Percentiles rank a stretch among this genome's conserved stretches.
These are phyloP conservation scores for Helostoma temminkii DNA, from an alignment of 2,797 vertebrate species.

Conservation along the genomic window DNA sequence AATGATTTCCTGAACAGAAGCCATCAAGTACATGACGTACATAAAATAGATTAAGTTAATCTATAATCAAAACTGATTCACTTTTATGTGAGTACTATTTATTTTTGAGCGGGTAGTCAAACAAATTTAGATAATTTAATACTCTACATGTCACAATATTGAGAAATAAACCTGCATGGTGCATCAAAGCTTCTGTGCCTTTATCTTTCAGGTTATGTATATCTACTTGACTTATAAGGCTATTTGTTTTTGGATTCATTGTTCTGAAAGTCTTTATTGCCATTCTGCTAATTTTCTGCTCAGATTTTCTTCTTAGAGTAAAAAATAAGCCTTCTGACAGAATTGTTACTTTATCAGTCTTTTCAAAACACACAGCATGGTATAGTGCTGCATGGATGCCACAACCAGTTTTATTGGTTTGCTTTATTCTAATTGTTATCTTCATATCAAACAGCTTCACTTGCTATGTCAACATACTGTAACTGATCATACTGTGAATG, in stretches of 20 bases:
- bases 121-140: too few relatives aligned
- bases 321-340: slow-evolving; percentile 7
- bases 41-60: too few relatives aligned
- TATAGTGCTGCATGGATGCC: slow-evolving; percentile 8
- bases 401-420: slow-evolving; percentile 24
- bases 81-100: too few relatives aligned
- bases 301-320: slow-evolving; percentile 6
- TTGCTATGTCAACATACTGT: slow-evolving; percentile 22
- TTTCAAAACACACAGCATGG: slow-evolving; percentile 30
- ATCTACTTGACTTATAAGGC: not conserved
- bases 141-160: not conserved
- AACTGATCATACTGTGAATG: slow-evolving; percentile 23
- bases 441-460: slow-evolving; percentile 30
- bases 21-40: too few relatives aligned
- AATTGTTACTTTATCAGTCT: slow-evolving; percentile 21
- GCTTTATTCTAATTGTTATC: slow-evolving; percentile 35
- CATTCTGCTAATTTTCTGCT: slow-evolving; percentile 8
- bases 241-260: not conserved
- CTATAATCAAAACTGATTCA: too few relatives aligned
- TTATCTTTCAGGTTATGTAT: not conserved
- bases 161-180: not conserved
- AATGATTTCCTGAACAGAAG: too few relatives aligned
- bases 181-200: not conserved
- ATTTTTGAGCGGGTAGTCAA: too few relatives aligned
- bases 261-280: not conserved